These are phyloP conservation scores for Zaprionus capensis DNA, from an alignment of 1,140 invertebrate species.

Conservation along the genomic window DNA sequence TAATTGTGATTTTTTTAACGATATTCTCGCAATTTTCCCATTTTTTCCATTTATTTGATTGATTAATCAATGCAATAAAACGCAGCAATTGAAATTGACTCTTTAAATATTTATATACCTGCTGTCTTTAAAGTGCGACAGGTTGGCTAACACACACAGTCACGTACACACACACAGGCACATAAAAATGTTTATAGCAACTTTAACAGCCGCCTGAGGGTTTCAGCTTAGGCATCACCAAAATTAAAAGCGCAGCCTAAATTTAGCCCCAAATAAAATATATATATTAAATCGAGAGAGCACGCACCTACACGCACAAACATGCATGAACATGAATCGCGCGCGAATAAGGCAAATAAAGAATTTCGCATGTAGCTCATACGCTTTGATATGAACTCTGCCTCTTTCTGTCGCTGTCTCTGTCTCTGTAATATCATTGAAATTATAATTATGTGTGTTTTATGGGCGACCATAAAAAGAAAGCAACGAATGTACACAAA, in stretches of 20 bases:
- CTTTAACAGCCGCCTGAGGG: slow-evolving; percentile 21
- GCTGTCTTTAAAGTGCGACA: slow-evolving; percentile 4
- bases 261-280: slow-evolving; percentile 39
- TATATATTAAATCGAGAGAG: neutral
- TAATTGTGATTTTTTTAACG: neutral
- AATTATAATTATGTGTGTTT: slow-evolving; percentile 82
- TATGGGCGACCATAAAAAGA: slow-evolving; percentile 67
- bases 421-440: slow-evolving; percentile 77
- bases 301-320: slow-evolving; percentile 15
- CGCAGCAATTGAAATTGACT: neutral
- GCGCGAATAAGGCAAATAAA: slow-evolving; percentile 65
- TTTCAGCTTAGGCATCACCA: slow-evolving; percentile 44
- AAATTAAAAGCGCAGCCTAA: slow-evolving; percentile 66
- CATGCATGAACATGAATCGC: slow-evolving; percentile 4
- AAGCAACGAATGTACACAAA: slow-evolving; percentile 2
- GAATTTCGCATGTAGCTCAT: slow-evolving; percentile 74
- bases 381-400: slow-evolving; percentile 77
- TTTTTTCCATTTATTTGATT: neutral
- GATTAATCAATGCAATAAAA: neutral
- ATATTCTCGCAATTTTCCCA: neutral
- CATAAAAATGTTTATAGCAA: slow-evolving; percentile 29
- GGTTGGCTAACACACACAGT: neutral
- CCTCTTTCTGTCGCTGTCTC: slow-evolving; percentile 74
- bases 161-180: neutral
- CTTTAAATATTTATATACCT: slow-evolving; percentile 8